phyloP scores from a whole-genome alignment of 2,797 vertebrate species.

The Mastacembelus armatus region DNA sequence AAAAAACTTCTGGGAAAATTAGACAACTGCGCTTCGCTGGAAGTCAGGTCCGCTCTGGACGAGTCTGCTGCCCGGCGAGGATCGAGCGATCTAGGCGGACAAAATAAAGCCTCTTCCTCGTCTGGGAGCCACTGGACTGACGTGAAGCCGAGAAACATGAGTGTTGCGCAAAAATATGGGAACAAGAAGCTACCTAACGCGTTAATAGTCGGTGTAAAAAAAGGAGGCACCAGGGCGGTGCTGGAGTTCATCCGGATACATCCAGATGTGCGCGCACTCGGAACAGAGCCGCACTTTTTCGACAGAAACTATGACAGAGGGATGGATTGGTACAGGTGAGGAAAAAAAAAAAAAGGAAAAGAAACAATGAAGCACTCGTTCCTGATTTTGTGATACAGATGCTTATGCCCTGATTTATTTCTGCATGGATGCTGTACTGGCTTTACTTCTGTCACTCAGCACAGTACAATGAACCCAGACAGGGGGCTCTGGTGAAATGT shows the following conservation, averaged over 20 bases:
- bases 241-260: slow-evolving; percentile 96
- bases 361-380: fast-evolving
- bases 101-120: slow-evolving; percentile 55
- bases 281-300: slow-evolving; percentile 97
- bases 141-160: slow-evolving; percentile 74
- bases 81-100: slow-evolving; percentile 56
- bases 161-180: slow-evolving; percentile 82
- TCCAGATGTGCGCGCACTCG: slow-evolving; percentile 94
- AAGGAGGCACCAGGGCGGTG: slow-evolving; percentile 94
- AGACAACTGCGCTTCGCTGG: slow-evolving; percentile 81
- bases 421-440: not conserved
- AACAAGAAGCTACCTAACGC: slow-evolving; percentile 92
- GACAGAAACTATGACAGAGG: slow-evolving; percentile 94
- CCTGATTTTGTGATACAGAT: not conserved
- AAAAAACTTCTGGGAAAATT: slow-evolving; percentile 91
- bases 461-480: not conserved
- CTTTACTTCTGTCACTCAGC: not conserved
- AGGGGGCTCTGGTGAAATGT: not conserved
- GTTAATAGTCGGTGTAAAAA: slow-evolving; percentile 95
- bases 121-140: slow-evolving; percentile 63
- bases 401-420: not conserved
- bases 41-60: slow-evolving; percentile 53
- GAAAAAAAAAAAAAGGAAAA: not conserved
- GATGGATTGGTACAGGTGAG: slow-evolving; percentile 98
- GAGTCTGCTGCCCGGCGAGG: slow-evolving; percentile 55